Evolutionary conservation across 2,797 vertebrate species (phyloP).

Genomic region (Leptatherina wallacei): DNA sequence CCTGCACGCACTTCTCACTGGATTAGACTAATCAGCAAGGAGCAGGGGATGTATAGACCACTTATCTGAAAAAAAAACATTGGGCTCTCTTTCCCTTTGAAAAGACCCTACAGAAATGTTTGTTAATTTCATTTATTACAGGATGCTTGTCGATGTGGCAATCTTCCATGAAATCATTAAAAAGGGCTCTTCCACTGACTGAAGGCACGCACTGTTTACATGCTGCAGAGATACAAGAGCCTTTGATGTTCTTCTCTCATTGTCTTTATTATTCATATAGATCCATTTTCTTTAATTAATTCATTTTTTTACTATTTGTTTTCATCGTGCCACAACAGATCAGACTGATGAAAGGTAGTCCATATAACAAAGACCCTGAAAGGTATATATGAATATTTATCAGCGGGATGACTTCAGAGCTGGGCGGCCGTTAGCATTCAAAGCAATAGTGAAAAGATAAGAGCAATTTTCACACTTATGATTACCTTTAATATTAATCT

Average conservation of each 20-base stretch:
- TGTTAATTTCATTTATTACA: constrained; percentile 89
- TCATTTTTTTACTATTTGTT: constrained; percentile 72
- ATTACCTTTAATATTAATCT: constrained; percentile 82
- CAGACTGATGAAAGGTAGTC: constrained; percentile 79
- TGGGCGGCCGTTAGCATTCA: constrained; percentile 77
- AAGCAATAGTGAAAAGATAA: constrained; percentile 78
- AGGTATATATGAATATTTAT: constrained; percentile 82
- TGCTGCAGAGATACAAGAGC: constrained; percentile 78
- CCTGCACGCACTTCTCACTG: constrained; percentile 85
- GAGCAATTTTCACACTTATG: constrained; percentile 80
- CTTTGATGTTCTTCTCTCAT: constrained; percentile 84
- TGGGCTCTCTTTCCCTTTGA: constrained; percentile 85
- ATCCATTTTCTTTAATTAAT: constrained; percentile 53
- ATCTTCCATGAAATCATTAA: constrained; percentile 88
- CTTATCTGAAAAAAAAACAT: constrained; percentile 87
- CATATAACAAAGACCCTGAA: constrained; percentile 79
- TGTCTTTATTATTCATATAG: constrained; percentile 82
- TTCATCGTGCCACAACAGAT: constrained; percentile 77
- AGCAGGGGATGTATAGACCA: constrained; percentile 86
- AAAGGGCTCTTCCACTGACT: constrained; percentile 80
- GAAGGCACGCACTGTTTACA: constrained; percentile 84
- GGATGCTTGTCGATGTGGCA: constrained; percentile 86
- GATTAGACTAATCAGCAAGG: constrained; percentile 89
- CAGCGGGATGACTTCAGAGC: constrained; percentile 71
- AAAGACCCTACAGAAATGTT: constrained; percentile 90